A percentile compares a stretch with the other conserved stretches of the same genome.
phyloP scores from a whole-genome alignment of 2,888 invertebrate genomes.

The Caenorhabditis angaria region DNA sequence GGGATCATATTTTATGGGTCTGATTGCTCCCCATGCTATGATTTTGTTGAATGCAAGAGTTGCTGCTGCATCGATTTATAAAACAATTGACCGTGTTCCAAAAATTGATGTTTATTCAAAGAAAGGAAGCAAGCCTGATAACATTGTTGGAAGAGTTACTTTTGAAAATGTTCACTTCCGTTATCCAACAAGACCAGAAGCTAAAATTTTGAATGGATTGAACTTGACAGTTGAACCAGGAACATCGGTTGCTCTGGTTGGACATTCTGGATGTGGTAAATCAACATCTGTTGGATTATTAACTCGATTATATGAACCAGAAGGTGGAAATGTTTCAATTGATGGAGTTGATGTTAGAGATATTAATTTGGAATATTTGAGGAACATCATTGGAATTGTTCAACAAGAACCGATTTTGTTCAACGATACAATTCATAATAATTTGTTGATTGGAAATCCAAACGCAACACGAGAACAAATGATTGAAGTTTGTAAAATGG shows the following conservation, averaged over 20 bases:
- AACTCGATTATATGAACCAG: conserved; percentile 79
- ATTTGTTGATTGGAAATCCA: conserved; percentile 44
- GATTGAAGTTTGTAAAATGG: conserved; percentile 47
- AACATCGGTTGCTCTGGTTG: conserved; percentile 75
- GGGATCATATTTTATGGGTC: conserved; percentile 60
- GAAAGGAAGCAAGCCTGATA: conserved; percentile 42
- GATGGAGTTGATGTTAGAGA: conserved; percentile 42
- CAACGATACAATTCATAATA: conserved; percentile 45
- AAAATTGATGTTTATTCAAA: conserved; percentile 56
- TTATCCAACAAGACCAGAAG: conserved; percentile 55
- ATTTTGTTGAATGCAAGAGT: conserved; percentile 60
- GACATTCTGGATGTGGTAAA: conserved; percentile 78
- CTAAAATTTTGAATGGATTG: conserved; percentile 71
- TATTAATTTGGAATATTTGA: conserved; percentile 40
- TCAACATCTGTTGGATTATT: conserved; percentile 83
- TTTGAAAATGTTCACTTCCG: conserved; percentile 63
- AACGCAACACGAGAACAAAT: conserved; percentile 41
- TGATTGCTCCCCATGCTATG: conserved; percentile 61
- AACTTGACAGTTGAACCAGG: conserved; percentile 72
- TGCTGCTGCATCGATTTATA: conserved; percentile 57
- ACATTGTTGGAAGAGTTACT: conserved; percentile 52
- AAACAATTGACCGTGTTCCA: conserved; percentile 52
- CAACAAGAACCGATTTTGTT: conserved; percentile 55
- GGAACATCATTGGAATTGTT: conserved; percentile 48
- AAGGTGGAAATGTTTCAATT: conserved; percentile 76